phyloP scores from a whole-genome alignment of 2,113 vertebrate genomes.

The Catagonus wagneri region DNA sequence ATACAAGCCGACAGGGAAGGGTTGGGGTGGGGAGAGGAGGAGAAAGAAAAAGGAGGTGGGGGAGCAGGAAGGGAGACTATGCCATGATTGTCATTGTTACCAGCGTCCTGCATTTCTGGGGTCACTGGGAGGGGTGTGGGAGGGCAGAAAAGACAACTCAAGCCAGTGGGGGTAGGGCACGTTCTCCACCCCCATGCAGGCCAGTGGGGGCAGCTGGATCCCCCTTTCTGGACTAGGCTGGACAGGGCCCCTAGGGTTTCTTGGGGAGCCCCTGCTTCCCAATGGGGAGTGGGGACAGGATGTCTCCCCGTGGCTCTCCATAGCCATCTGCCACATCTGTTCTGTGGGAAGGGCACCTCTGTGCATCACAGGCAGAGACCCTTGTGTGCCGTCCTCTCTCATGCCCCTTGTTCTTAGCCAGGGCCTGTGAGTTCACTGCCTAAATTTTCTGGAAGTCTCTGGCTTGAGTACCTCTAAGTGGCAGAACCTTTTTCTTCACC shows the following conservation, averaged over 20 bases:
- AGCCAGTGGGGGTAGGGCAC: slow-evolving; percentile 87
- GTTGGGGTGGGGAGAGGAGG: slow-evolving; percentile 73
- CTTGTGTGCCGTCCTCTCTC: neutral
- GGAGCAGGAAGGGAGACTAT: slow-evolving; percentile 82
- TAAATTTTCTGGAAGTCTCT: neutral
- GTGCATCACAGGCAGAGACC: neutral
- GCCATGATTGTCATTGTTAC: slow-evolving; percentile 83
- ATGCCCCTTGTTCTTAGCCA: neutral
- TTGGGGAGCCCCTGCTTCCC: neutral
- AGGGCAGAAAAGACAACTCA: slow-evolving; percentile 87
- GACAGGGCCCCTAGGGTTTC: neutral
- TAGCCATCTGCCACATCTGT: neutral
- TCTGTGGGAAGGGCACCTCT: neutral
- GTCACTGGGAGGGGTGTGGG: slow-evolving; percentile 61
- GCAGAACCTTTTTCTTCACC: neutral
- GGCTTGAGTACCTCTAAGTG: neutral
- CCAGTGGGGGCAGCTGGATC: slow-evolving; percentile 42
- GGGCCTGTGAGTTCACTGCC: neutral
- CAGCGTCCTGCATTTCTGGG: slow-evolving; percentile 88
- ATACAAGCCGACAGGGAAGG: slow-evolving; percentile 93
- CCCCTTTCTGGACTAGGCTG: neutral
- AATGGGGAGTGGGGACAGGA: neutral
- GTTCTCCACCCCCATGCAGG: neutral
- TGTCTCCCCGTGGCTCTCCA: neutral
- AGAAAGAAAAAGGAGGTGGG: slow-evolving; percentile 83